A percentile compares a stretch with the other conserved stretches of the same genome.
Evolutionary conservation across 2,888 invertebrate genomes (phyloP).

Genomic region (Sycophila texana): DNA sequence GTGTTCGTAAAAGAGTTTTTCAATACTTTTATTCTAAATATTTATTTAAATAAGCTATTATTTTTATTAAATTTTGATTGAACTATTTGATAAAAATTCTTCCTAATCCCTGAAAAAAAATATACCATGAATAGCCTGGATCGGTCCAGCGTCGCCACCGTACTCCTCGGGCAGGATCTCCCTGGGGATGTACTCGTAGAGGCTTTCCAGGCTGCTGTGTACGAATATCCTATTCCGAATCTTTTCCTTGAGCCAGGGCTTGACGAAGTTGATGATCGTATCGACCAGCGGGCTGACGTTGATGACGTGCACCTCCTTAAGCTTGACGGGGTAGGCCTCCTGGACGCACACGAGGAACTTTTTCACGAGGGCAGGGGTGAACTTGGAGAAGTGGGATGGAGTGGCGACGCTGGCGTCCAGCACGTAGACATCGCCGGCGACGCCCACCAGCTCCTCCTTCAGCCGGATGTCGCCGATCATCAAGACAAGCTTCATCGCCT

Average conservation of each 20-base stretch:
- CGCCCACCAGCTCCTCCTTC: conserved; percentile 86
- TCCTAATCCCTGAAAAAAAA: conserved; percentile 61
- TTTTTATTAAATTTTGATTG: too few relatives aligned
- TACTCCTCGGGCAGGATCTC: conserved; percentile 89
- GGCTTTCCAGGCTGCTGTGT: conserved; percentile 84
- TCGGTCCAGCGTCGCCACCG: conserved; percentile 87
- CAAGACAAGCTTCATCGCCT: conserved; percentile 87
- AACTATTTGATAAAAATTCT: neutral
- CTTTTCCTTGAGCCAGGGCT: conserved; percentile 92
- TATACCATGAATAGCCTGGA: conserved; percentile 82
- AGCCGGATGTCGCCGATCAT: conserved; percentile 91
- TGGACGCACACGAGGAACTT: conserved; percentile 90
- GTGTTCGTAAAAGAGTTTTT: too few relatives aligned
- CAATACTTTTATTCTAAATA: too few relatives aligned
- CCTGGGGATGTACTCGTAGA: conserved; percentile 87
- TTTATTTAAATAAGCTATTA: too few relatives aligned
- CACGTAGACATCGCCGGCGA: conserved; percentile 90
- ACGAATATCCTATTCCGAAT: conserved; percentile 89
- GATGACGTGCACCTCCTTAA: conserved; percentile 91
- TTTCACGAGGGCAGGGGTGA: conserved; percentile 88
- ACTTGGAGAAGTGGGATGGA: conserved; percentile 88
- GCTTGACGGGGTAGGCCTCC: conserved; percentile 92
- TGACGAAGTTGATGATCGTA: conserved; percentile 89
- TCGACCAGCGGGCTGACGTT: conserved; percentile 90
- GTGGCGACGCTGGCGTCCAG: conserved; percentile 88